Evolutionary conservation across 2,888 invertebrate genomes (phyloP), one percentile per base, ranked within the genome.

Genomic region (Dorcus hopei): DNA sequence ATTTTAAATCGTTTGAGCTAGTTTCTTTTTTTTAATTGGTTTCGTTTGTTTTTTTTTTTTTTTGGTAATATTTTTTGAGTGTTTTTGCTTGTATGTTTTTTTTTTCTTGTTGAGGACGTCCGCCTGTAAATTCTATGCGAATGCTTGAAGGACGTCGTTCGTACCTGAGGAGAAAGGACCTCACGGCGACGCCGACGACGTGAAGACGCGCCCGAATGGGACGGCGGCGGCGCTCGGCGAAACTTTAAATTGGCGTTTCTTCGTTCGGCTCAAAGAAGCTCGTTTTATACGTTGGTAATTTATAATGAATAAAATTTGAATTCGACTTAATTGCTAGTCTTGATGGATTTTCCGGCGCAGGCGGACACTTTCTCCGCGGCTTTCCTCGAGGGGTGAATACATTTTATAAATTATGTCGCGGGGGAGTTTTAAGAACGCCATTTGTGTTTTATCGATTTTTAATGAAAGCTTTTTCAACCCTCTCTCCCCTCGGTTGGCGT

Each of bases 281-380:
- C 75, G 75, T 77, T 77, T 77, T 77, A 75, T 76, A 76, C 75
- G 73, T 74, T 74, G 74, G 77, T 76, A 78, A 78, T 78, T 77
- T 78, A 77, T 78, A 78, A 78, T 78, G 77, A 78, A 78, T 77
- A 78, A 78, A 78, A 78, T 77, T 77, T 77, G 77, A 78, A 78
- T 77, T 77, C 76, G 73, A 76, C 77, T 77, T 78, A 78, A 78
- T 78, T 78, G 77, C 77, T 71, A 76, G 75, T 73, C 77, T 75
- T 77, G 77, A 77, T 77, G 76, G 77, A 75, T 77, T 77, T 75
- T 74, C 74, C 72, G 38, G 62, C 62, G 65, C 65, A 70, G 72
- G 73, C 72, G 73, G 74, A 73, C 74, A 72, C 72, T 73, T 74
- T 72, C 71, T 67, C 50, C 38, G 57, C 40, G 49, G 52, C 23